These are phyloP conservation scores for Pteromalus puparum DNA, from an alignment of 1,140 invertebrate species.

Conservation along the genomic window DNA sequence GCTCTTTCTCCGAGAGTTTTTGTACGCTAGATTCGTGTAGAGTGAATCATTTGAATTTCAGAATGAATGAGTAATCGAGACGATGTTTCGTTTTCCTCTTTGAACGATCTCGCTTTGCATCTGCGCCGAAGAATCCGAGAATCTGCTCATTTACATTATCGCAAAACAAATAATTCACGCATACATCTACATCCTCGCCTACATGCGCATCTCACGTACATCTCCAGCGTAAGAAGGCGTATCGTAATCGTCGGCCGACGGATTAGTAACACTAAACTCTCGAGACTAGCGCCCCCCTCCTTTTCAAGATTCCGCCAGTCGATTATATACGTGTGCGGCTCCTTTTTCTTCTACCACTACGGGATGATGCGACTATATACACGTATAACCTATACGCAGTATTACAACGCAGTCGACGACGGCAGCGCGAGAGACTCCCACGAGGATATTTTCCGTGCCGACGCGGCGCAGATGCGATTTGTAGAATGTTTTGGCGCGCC, in stretches of 20 bases:
- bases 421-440: conserved; percentile 25
- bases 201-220: not conserved
- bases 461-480: not conserved
- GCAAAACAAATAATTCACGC: no score
- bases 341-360: not conserved
- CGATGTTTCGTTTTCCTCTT: not conserved
- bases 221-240: conserved; percentile 30
- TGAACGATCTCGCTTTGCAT: no score
- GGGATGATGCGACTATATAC: not conserved
- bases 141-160: no score
- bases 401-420: no score
- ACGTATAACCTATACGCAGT: no score
- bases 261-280: conserved; percentile 65
- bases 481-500: conserved; percentile 2
- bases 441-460: conserved; percentile 52
- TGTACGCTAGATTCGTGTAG: no score
- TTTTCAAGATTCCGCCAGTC: conserved; percentile 37
- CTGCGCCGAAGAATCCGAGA: no score
- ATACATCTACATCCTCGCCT: not conserved
- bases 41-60: no score
- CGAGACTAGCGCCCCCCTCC: not conserved
- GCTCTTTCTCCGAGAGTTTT: not conserved
- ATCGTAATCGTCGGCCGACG: conserved; percentile 52
- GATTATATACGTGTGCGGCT: conserved; percentile 17
- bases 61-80: not conserved